Percentiles rank a stretch among this genome's conserved stretches.
Evolutionary conservation across 2,797 vertebrate genomes (phyloP).

Genomic region (Yasuhikotakia modesta): DNA sequence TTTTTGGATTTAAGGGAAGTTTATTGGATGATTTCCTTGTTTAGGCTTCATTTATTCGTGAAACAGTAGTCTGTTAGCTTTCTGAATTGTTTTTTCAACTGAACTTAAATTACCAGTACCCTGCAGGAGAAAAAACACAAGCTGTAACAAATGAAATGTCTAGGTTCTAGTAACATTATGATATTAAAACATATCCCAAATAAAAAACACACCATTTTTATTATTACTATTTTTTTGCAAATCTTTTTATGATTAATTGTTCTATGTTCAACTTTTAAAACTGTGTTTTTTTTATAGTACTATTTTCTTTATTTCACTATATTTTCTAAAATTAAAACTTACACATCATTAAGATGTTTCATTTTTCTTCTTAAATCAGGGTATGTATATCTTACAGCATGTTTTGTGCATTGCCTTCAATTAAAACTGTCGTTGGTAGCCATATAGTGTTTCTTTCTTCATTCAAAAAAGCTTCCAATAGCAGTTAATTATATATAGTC

Average conservation of each 20-base stretch:
- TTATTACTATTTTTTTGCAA: no score
- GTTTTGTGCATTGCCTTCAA: slow-evolving; percentile 21
- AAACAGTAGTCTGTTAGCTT: not conserved
- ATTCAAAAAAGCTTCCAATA: not conserved
- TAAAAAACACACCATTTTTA: slow-evolving; percentile 1
- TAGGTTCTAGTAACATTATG: not conserved
- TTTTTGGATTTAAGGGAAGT: not conserved
- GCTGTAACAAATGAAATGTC: not conserved
- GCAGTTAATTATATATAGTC: not conserved
- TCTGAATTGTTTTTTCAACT: not conserved
- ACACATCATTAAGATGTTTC: not conserved
- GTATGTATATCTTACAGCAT: not conserved
- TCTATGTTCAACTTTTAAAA: not conserved
- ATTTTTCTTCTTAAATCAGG: not conserved
- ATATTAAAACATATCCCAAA: not conserved
- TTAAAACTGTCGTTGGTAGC: slow-evolving; percentile 4
- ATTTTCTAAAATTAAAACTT: not conserved
- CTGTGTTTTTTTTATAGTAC: not conserved
- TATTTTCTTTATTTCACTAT: not conserved
- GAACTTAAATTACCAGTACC: not conserved
- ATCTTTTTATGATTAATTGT: not conserved
- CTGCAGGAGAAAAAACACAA: not conserved
- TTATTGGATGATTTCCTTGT: not conserved
- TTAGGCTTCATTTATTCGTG: not conserved
- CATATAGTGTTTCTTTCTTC: not conserved